Percentiles rank a stretch among this genome's conserved stretches.
Evolutionary conservation across 2,888 invertebrate genomes (phyloP).

Genomic region (Eristalis arbustorum): DNA sequence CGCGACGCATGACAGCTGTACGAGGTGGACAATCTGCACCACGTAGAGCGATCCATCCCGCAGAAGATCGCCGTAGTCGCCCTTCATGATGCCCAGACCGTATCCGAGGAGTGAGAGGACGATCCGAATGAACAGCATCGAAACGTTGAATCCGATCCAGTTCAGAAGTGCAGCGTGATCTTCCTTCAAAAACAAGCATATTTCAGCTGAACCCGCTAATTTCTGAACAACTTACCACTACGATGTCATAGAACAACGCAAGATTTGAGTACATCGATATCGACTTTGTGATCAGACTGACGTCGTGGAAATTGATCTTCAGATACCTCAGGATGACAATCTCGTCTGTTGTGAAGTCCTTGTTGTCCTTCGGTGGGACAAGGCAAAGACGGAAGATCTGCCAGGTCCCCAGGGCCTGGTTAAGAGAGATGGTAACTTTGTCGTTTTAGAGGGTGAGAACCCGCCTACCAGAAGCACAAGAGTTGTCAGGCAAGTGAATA

Average conservation of each 20-base stretch:
- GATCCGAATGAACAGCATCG: constrained; percentile 34
- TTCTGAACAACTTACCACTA: not conserved
- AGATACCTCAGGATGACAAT: constrained; percentile 21
- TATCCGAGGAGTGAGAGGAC: constrained; percentile 20
- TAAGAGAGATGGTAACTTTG: not conserved
- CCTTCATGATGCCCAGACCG: constrained; percentile 31
- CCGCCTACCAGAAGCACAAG: constrained; percentile 18
- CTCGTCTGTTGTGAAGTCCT: constrained; percentile 32
- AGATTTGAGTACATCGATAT: constrained; percentile 31
- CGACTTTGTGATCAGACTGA: constrained; percentile 34
- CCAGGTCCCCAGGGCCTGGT: not conserved
- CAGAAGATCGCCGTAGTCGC: constrained; percentile 8
- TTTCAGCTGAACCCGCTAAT: not conserved
- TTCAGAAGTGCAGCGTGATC: constrained; percentile 38
- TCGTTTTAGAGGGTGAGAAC: not conserved
- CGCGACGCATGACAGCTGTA: constrained; percentile 41
- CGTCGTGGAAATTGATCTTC: constrained; percentile 57
- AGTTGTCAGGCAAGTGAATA: constrained; percentile 36
- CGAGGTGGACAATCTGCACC: constrained; percentile 31
- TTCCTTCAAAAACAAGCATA: constrained; percentile 19
- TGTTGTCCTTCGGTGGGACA: constrained; percentile 13
- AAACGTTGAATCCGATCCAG: constrained; percentile 30
- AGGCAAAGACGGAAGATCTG: constrained; percentile 31
- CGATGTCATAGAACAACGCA: constrained; percentile 18
- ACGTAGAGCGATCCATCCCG: constrained; percentile 31